A percentile compares a stretch with the other conserved stretches of the same genome.
Evolutionary conservation across 2,113 vertebrate genomes (phyloP).

Genomic region (Mobula hypostoma): DNA sequence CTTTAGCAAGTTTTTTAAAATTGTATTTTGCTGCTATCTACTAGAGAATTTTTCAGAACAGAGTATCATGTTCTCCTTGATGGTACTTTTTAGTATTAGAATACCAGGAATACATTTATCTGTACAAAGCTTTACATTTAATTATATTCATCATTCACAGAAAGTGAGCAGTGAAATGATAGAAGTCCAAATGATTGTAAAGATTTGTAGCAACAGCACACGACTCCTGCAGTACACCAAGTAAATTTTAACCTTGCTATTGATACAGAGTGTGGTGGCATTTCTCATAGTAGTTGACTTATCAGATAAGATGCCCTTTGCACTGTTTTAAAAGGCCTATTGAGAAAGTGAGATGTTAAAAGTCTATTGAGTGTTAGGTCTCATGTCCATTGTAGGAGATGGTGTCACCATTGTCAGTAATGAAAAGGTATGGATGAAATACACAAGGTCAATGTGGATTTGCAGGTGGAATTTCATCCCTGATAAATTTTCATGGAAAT

Average conservation of each 20-base stretch:
- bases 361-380: too few relatives aligned
- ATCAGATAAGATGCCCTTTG: background rate
- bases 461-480: background rate
- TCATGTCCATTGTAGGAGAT: too few relatives aligned
- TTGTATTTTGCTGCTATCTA: background rate
- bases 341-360: too few relatives aligned
- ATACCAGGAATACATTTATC: background rate
- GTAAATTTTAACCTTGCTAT: background rate
- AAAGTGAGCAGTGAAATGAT: background rate
- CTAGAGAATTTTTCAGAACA: background rate
- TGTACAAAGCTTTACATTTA: constrained; percentile 6
- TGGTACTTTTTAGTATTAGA: background rate
- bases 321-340: background rate
- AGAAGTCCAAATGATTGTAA: background rate
- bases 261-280: background rate
- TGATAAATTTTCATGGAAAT: background rate
- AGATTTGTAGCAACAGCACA: background rate
- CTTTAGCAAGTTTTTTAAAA: background rate
- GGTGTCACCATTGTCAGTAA: too few relatives aligned
- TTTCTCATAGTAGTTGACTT: background rate
- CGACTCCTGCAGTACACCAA: background rate
- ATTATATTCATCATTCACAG: background rate
- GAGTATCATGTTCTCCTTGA: background rate
- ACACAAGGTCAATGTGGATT: background rate
- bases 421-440: background rate